Evolutionary conservation across 1,140 invertebrate species (phyloP), one percentile per base, ranked within the genome.

Genomic region (Drosophila equinoxialis): DNA sequence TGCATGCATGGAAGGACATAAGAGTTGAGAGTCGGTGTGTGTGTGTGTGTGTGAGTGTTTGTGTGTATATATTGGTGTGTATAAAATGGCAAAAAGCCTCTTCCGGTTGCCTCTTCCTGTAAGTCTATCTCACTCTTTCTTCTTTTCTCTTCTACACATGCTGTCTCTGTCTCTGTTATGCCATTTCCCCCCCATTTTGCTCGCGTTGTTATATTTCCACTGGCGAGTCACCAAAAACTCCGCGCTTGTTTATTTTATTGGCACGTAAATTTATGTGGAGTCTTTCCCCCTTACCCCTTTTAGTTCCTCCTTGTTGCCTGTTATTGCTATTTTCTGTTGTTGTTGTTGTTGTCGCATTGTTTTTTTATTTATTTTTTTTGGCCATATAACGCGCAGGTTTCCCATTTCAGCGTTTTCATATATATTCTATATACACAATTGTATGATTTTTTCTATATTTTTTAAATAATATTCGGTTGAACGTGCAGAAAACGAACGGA

Each of bases 171-270:
- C 45, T 51, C 17, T 51, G 8, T 51, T 51, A n/a, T 13, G 14
- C 42, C 17, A 60, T 8, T 58, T 41, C 37, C 26, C 55, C 30
- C 26, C 55, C 33, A 37, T 59, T 59, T 62, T 11, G 45, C 4
- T 37, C 30, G 30, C 5, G 33, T 8, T 54, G 62, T 67, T 74
- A 68, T 77, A 77, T 68, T 74, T 68, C 74, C 71, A 77, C 74
- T 79, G 68, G 75, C 75, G 68, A 85, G 72, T 86, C 78, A 81
- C 83, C 75, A 87, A 85, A 79, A 83, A 83, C 79, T 87, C 82
- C 61, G 66, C 69, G 83, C 82, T 86, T 86, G 83, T 86, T 86
- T 86, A 86, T 87, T 83, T 87, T 87, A 87, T 87, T 87, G 83
- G 83, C 84, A 89, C 84, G 83, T 89, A 87, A 89, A 87, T 87